Percentiles rank a stretch among this genome's conserved stretches.
phyloP scores from a whole-genome alignment of 92 coral and sea anemone genomes.

The Plumapathes pennacea region DNA sequence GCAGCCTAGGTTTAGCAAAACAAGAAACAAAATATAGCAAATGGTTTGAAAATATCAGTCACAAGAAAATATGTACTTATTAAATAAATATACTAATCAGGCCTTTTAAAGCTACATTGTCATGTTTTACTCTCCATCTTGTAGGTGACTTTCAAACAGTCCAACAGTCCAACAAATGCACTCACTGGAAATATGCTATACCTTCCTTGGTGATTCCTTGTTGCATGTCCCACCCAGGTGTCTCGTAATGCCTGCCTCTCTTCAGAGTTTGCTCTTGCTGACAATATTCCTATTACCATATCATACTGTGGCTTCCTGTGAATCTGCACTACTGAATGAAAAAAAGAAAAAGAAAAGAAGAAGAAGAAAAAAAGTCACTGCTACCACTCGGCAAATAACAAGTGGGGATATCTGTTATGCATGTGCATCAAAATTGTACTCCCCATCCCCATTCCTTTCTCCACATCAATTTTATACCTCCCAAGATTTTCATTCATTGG shows the following conservation, averaged over 20 bases:
- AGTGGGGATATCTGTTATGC: too few relatives aligned
- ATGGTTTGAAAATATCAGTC: not conserved
- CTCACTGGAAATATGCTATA: not conserved
- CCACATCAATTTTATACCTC: too few relatives aligned
- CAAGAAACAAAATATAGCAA: not conserved
- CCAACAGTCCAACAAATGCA: too few relatives aligned
- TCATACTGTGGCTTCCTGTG: constrained; percentile 57
- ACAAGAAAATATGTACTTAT: not conserved
- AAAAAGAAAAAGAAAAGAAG: too few relatives aligned
- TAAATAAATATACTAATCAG: not conserved
- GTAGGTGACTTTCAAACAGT: not conserved
- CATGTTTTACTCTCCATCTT: not conserved
- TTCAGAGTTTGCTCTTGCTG: constrained; percentile 80
- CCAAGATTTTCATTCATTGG: too few relatives aligned
- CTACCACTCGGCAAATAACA: too few relatives aligned
- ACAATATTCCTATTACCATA: constrained; percentile 78
- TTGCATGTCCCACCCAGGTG: constrained; percentile 86
- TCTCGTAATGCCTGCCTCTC: constrained; percentile 72
- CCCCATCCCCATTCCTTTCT: too few relatives aligned
- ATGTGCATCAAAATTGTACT: too few relatives aligned
- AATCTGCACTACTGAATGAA: too few relatives aligned
- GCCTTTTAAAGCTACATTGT: not conserved
- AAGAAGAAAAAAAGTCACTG: too few relatives aligned
- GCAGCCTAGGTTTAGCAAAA: constrained; percentile 26
- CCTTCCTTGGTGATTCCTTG: constrained; percentile 4